Percentiles rank a stretch among this genome's conserved stretches.
Conservation (phyloP, 2,888 invertebrate species). For the Agriopis aurantiaria region DNA sequence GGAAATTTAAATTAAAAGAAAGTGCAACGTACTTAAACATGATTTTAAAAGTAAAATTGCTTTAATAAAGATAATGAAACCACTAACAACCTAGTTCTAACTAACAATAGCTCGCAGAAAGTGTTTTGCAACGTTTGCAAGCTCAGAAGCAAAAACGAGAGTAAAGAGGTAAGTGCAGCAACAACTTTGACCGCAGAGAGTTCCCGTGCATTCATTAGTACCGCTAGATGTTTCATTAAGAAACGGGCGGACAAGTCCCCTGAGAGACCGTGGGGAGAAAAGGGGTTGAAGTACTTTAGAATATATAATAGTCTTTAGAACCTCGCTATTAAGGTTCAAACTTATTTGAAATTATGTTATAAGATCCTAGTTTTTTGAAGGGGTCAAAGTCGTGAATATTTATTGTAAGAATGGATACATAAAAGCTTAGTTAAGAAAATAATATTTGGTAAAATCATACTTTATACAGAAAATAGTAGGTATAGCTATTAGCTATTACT, state of each 20-base stretch:
- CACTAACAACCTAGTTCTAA: slow-evolving; percentile 20
- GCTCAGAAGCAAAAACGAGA: slow-evolving; percentile 22
- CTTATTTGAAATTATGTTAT: no score
- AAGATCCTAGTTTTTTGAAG: no score
- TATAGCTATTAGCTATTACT: no score
- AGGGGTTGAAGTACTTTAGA: slow-evolving; percentile 3
- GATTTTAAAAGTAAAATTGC: neutral
- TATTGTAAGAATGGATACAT: no score
- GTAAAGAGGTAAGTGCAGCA: slow-evolving; percentile 27
- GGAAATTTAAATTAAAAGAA: no score
- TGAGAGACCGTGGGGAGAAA: neutral
- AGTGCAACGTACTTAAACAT: no score
- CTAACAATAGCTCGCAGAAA: slow-evolving; percentile 22
- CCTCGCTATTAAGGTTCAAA: no score
- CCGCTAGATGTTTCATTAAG: slow-evolving; percentile 45
- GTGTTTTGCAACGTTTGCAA: slow-evolving; percentile 31
- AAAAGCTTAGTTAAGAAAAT: no score
- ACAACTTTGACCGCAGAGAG: slow-evolving; percentile 40
- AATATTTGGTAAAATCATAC: no score
- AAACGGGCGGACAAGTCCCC: slow-evolving; percentile 21
- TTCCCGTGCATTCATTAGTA: slow-evolving; percentile 42
- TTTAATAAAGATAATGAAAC: slow-evolving; percentile 1
- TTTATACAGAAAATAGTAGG: no score
- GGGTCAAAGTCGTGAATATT: no score
- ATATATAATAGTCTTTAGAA: neutral